phyloP scores from a whole-genome alignment of 2,797 vertebrate species.

The Coregonus ussuriensis region DNA sequence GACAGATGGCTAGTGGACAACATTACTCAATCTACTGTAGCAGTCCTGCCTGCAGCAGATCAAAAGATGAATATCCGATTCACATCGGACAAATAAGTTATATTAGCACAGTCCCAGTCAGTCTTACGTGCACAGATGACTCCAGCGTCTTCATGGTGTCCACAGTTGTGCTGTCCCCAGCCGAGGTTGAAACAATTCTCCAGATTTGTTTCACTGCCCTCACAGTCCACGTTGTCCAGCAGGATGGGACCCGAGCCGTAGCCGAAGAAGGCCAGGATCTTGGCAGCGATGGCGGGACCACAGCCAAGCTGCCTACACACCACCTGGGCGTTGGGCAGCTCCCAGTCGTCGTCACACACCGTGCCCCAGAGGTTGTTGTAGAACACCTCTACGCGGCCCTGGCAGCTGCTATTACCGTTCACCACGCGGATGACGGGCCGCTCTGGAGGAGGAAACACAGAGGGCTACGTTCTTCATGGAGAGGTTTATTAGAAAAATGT shows the following conservation, averaged over 20 bases:
- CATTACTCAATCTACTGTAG: too few relatives aligned
- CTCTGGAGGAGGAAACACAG: conserved; percentile 43
- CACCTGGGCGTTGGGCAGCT: conserved; percentile 84
- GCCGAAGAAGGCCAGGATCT: conserved; percentile 82
- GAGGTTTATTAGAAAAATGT: too few relatives aligned
- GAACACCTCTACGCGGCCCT: conserved; percentile 89
- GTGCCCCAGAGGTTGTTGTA: conserved; percentile 85
- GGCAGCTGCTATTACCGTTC: conserved; percentile 84
- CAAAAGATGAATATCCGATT: neutral
- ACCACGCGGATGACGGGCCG: conserved; percentile 78
- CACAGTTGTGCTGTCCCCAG: conserved; percentile 95
- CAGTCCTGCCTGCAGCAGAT: neutral
- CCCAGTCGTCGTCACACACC: conserved; percentile 96
- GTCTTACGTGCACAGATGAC: conserved; percentile 87
- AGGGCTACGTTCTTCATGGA: too few relatives aligned
- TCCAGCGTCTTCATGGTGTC: conserved; percentile 93
- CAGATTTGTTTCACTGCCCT: conserved; percentile 77
- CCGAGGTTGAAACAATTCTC: conserved; percentile 87
- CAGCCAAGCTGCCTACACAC: conserved; percentile 91
- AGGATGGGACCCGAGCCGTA: conserved; percentile 87
- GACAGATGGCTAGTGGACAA: too few relatives aligned
- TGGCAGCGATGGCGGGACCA: conserved; percentile 78
- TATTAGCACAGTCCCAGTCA: neutral
- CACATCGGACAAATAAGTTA: too few relatives aligned
- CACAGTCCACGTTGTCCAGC: conserved; percentile 91